These are phyloP conservation scores for Poecilia picta DNA, from an alignment of 2,797 vertebrate genomes.

Conservation along the genomic window DNA sequence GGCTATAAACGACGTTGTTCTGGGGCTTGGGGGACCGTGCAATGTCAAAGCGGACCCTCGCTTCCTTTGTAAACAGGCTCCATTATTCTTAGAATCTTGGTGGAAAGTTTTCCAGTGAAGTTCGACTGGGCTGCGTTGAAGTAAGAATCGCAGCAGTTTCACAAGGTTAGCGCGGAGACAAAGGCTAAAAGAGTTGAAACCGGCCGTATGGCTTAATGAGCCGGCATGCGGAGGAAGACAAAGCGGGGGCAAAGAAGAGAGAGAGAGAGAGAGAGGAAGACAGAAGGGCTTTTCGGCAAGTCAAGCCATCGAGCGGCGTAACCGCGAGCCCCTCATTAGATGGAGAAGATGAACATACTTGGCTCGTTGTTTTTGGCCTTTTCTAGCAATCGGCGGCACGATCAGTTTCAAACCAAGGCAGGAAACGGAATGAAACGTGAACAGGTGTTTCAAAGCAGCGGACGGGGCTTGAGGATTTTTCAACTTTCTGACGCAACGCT, in stretches of 20 bases:
- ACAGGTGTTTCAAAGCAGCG: constrained; percentile 50
- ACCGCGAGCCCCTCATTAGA: constrained; percentile 40
- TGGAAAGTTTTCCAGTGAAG: constrained; percentile 62
- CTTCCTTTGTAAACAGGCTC: constrained; percentile 66
- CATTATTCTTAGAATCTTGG: constrained; percentile 74
- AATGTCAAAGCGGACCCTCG: constrained; percentile 63
- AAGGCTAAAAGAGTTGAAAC: constrained; percentile 45
- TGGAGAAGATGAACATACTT: background rate
- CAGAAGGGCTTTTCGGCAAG: constrained; percentile 37
- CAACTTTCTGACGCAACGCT: constrained; percentile 62
- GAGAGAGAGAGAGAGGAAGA: constrained; percentile 40
- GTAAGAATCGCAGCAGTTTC: constrained; percentile 59
- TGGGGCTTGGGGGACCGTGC: constrained; percentile 51
- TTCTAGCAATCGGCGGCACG: constrained; percentile 20
- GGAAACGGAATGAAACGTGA: constrained; percentile 50
- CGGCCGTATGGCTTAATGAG: constrained; percentile 74
- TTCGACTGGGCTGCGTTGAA: constrained; percentile 63
- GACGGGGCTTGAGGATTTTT: constrained; percentile 48
- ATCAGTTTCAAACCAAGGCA: constrained; percentile 4
- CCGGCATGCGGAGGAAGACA: constrained; percentile 45
- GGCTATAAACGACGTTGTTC: constrained; percentile 62
- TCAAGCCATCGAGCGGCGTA: constrained; percentile 38
- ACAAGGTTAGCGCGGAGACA: constrained; percentile 56
- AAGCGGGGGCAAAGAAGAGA: constrained; percentile 35
- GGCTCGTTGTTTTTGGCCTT: constrained; percentile 28